Conservation (phyloP, 1,140 invertebrate genomes). For the Microplitis demolitor region DNA sequence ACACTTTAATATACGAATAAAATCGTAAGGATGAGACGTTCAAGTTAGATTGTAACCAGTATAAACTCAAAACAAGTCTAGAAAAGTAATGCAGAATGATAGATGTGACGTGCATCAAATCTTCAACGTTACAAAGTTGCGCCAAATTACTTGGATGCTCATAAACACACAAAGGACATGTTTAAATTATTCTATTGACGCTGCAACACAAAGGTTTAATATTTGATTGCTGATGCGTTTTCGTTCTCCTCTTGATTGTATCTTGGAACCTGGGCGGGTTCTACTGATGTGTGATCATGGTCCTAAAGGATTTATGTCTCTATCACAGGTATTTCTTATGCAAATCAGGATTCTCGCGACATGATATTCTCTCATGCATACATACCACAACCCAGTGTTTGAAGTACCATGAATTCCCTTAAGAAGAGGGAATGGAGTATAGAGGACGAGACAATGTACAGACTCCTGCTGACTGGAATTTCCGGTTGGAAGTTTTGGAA, state of each 20-base stretch:
- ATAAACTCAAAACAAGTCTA: neutral
- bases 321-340: constrained; percentile 54
- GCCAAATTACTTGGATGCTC: too few relatives aligned
- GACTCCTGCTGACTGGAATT: constrained; percentile 12
- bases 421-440: neutral
- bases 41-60: neutral
- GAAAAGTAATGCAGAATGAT: neutral
- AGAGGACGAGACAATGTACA: neutral
- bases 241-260: neutral
- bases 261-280: neutral
- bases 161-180: too few relatives aligned
- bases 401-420: constrained; percentile 1
- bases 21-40: too few relatives aligned
- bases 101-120: neutral
- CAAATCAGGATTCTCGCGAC: constrained; percentile 47
- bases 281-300: constrained; percentile 17
- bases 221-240: too few relatives aligned
- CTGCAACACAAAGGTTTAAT: too few relatives aligned
- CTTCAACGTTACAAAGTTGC: neutral
- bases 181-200: too few relatives aligned
- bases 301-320: constrained; percentile 48
- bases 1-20: too few relatives aligned
- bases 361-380: constrained; percentile 36
- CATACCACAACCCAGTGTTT: neutral
- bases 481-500: neutral